Evolutionary conservation across 1,140 invertebrate species (phyloP), one percentile per base, ranked within the genome.

Genomic region (Heliconius melpomene): DNA sequence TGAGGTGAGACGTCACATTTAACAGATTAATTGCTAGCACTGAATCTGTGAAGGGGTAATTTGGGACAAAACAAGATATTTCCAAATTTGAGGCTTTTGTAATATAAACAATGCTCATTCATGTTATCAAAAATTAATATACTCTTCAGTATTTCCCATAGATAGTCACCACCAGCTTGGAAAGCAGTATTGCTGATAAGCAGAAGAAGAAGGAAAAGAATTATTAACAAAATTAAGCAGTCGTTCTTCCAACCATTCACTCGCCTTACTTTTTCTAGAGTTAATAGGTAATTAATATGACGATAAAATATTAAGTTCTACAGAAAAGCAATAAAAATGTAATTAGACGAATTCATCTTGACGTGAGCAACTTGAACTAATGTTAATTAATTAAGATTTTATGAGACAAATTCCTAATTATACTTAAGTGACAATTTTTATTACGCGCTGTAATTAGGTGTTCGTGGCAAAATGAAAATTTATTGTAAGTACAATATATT

Each of bases 301-400:
- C 20, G 23, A n/a, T 26, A n/a, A 60, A n/a, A 60, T 60, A 60
- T 60, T 60, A 60, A 60, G 40, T 46, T 16, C 23, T 0, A 36
- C 20, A 13, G 32, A 13, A 46, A 50, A 29, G 38, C 66, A 77
- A 76, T 76, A 71, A 76, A 76, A 77, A 77, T 60, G 38, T 71
- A 70, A 77, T 77, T 29, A 71, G 46, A 29, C 26, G 75, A 71
- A 60, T 71, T 36, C 23, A 32, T 71, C 57, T 32, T n/a, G 11
- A 75, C 11, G 26, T 66, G 26, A 66, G 11, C 23, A 66, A 66
- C 8, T 9, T 16, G 38, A 70, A 76, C 40, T 76, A 70, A 40
- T 18, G 29, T 66, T 71, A 7, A 52, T 50, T 75, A 75, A 79
- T 32, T 74, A 73, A 16, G n/a, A 75, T 79, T 66, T 74, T 52